Evolutionary conservation across 2,797 vertebrate species (phyloP), one percentile per base, ranked within the genome.

Genomic region (Chaetodon trifasciatus): DNA sequence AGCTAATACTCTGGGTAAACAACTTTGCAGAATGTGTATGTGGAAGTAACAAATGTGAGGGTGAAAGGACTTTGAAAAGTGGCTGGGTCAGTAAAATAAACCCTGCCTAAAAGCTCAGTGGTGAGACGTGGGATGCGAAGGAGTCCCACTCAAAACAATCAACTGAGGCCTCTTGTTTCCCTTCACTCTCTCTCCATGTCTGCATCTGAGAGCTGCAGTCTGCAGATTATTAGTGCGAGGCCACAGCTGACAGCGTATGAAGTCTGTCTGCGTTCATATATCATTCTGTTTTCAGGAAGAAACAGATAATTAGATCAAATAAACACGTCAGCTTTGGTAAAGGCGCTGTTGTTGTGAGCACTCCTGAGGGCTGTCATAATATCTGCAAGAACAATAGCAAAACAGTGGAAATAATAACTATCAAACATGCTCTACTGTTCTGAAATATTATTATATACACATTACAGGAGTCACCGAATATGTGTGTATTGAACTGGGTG

Each of bases 121-220:
- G 71, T 75, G 76, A 86, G 83, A 81, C 0, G 32, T 53, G 65
- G 53, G 55, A 74, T 87, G 53, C 12, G 10, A 32, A 71, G 74
- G 83, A 88, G 65, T 79, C 82, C 72, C 44, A 74, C 58, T 85
- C 49, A 87, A 91, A 92, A 90, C 84, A 92, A 93, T 84, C 85
- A 65, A 28, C 62, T 42, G 44, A 81, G 82, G 64, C 60, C 37
- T 63, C 21, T 37, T 92, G 86, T 86, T 93, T 90, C 82, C 19
- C 21, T 84, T 83, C 55, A 82, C 55, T 65, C 78, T 65, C 46
- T 52, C 78, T 65, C 40, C 49, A 19, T 61, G 67, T 63, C 56
- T 65, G 56, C 19, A 44, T 76, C 47, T 32, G 44, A 74, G 56
- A 62, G 46, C 55, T 23, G 19, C 23, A 77, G 56, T 61, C 58